These are phyloP conservation scores for Acholoe squamosa DNA, from an alignment of 2,888 invertebrate species.

Conservation along the genomic window DNA sequence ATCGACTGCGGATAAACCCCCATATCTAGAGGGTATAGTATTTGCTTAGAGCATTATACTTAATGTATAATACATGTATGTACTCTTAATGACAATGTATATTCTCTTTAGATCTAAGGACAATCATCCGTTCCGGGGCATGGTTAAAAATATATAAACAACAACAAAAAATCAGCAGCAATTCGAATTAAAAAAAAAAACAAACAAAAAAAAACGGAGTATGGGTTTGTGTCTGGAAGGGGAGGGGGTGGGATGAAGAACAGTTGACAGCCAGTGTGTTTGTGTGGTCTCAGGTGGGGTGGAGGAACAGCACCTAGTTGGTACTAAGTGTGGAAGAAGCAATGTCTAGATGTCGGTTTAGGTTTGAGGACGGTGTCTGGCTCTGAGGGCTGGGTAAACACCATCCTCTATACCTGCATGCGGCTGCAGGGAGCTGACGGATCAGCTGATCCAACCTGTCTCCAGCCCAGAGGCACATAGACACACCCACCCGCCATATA, in stretches of 20 bases:
- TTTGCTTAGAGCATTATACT: too few species aligned
- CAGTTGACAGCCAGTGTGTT: not conserved
- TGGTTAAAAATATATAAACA: too few species aligned
- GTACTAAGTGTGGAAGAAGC: not conserved
- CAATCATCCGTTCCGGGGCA: too few species aligned
- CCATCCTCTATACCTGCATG: not conserved
- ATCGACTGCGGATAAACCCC: too few species aligned
- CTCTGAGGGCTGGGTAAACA: constrained; percentile 5
- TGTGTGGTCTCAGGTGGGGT: constrained; percentile 30
- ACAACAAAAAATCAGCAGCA: not conserved
- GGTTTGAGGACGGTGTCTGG: not conserved
- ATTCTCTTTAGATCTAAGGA: too few species aligned
- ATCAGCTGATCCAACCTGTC: constrained; percentile 20
- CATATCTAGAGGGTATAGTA: too few species aligned
- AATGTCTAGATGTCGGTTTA: not conserved
- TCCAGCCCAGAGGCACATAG: not conserved
- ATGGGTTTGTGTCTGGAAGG: constrained; percentile 7
- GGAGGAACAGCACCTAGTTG: not conserved
- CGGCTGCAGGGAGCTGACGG: not conserved
- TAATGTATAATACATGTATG: too few species aligned
- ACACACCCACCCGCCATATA: not conserved
- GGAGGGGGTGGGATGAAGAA: not conserved
- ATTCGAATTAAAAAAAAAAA: too few species aligned
- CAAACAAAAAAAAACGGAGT: not conserved
- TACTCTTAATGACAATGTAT: too few species aligned